Evolutionary conservation across 2,797 vertebrate genomes (phyloP).

Genomic region (Aldrovandia affinis): DNA sequence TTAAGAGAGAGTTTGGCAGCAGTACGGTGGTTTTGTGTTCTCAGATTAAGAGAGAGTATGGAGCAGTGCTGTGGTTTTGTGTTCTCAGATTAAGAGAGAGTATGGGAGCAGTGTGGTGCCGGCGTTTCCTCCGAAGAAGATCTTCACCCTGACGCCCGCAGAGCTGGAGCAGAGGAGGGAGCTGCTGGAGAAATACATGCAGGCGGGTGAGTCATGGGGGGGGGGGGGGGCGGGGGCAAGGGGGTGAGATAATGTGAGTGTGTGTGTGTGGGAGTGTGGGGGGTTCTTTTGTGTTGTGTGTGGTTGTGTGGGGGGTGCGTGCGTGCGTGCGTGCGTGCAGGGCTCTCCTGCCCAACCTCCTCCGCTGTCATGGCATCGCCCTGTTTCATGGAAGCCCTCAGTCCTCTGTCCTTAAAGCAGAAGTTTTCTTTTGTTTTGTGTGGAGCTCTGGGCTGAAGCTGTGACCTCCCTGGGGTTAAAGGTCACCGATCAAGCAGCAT

Average conservation of each 20-base stretch:
- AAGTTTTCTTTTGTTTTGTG: no score
- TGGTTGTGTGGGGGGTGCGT: background rate
- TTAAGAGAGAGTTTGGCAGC: conserved; percentile 93
- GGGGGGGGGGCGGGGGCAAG: no score
- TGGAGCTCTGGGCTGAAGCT: no score
- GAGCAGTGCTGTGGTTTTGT: no score
- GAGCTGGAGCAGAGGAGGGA: conserved; percentile 96
- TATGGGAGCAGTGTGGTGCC: conserved; percentile 93
- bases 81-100: conserved; percentile 88
- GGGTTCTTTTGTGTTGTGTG: no score
- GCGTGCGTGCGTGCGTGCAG: background rate
- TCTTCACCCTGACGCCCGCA: conserved; percentile 91
- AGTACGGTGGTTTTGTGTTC: conserved; percentile 77
- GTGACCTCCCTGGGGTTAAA: background rate
- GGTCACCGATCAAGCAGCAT: background rate
- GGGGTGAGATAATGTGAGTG: no score
- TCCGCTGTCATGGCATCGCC: no score
- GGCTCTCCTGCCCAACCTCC: no score
- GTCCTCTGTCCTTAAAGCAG: no score
- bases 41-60: conserved; percentile 94
- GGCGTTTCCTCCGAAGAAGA: conserved; percentile 95
- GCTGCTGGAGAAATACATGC: conserved; percentile 98
- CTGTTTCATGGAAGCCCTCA: no score
- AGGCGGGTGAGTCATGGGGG: conserved; percentile 95
- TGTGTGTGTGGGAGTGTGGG: no score